These are phyloP conservation scores for Cydia pomonella DNA, from an alignment of 1,140 invertebrate species.

Conservation along the genomic window DNA sequence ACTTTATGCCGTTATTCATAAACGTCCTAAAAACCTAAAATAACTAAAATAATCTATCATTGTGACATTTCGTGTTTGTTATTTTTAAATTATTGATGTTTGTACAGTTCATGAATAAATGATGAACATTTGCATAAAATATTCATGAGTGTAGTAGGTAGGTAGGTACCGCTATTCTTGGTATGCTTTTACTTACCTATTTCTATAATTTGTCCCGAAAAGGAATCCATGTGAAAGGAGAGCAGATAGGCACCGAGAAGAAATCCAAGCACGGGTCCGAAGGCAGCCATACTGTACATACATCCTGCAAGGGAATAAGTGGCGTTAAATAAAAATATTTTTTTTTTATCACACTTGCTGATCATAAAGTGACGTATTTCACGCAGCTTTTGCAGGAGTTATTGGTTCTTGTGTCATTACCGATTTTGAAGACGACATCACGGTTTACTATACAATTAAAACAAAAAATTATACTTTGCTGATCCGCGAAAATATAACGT, in stretches of 20 bases:
- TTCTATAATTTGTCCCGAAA: slow-evolving; percentile 85
- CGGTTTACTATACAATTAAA: too few relatives aligned
- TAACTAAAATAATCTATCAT: too few relatives aligned
- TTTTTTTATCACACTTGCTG: background rate
- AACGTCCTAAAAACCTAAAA: too few relatives aligned
- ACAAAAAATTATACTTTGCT: too few relatives aligned
- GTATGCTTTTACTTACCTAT: slow-evolving; percentile 82
- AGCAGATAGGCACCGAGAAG: slow-evolving; percentile 94
- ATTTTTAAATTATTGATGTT: too few relatives aligned
- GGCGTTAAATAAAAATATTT: slow-evolving; percentile 21
- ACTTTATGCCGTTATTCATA: too few relatives aligned
- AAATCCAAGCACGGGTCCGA: slow-evolving; percentile 96
- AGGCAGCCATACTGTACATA: slow-evolving; percentile 96
- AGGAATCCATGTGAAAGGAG: slow-evolving; percentile 94
- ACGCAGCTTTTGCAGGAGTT: too few relatives aligned
- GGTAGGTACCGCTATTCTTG: slow-evolving; percentile 8
- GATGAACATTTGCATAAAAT: background rate
- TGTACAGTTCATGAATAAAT: background rate
- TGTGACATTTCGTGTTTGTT: too few relatives aligned
- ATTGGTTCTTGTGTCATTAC: too few relatives aligned
- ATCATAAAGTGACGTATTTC: too few relatives aligned
- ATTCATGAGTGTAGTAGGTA: background rate
- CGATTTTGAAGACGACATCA: too few relatives aligned
- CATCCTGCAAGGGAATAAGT: slow-evolving; percentile 83
- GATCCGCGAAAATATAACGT: too few relatives aligned